These are phyloP conservation scores for Andrena bucephala DNA, from an alignment of 2,888 invertebrate genomes.

Conservation along the genomic window DNA sequence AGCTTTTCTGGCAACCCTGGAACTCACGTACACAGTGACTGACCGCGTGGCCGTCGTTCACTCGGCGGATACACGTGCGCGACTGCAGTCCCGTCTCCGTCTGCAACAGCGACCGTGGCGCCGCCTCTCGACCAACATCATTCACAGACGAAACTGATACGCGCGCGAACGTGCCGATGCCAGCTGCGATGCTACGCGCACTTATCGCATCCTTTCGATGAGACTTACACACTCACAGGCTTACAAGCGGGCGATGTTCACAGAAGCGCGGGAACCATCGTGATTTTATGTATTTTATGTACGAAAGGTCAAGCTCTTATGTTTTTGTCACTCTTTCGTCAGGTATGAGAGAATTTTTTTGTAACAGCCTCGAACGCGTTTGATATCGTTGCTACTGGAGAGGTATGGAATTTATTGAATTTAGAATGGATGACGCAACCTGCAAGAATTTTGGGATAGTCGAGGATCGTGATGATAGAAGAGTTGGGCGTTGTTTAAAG, in stretches of 20 bases:
- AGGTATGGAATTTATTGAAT: too few species aligned
- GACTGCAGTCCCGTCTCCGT: slow-evolving; percentile 32
- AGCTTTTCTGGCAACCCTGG: too few species aligned
- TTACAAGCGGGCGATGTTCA: slow-evolving; percentile 12
- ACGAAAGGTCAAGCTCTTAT: too few species aligned
- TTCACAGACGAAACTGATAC: slow-evolving; percentile 2
- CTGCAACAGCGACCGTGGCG: slow-evolving; percentile 45
- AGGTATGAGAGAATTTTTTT: too few species aligned
- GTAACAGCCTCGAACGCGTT: too few species aligned
- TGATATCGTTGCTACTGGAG: too few species aligned
- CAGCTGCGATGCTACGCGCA: neutral
- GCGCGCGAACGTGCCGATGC: neutral
- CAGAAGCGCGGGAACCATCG: slow-evolving; percentile 4
- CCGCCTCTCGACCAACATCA: slow-evolving; percentile 29
- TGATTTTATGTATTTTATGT: too few species aligned
- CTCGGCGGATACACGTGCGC: slow-evolving; percentile 56
- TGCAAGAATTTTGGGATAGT: too few species aligned
- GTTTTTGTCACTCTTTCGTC: too few species aligned
- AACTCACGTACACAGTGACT: slow-evolving; percentile 6
- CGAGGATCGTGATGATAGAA: too few species aligned
- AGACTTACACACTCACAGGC: neutral
- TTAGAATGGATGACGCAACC: too few species aligned
- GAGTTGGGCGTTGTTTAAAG: too few species aligned
- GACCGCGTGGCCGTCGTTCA: slow-evolving; percentile 55
- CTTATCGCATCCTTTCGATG: neutral